Conservation (phyloP, 2,113 vertebrate genomes). For the Barnardius zonarius region DNA sequence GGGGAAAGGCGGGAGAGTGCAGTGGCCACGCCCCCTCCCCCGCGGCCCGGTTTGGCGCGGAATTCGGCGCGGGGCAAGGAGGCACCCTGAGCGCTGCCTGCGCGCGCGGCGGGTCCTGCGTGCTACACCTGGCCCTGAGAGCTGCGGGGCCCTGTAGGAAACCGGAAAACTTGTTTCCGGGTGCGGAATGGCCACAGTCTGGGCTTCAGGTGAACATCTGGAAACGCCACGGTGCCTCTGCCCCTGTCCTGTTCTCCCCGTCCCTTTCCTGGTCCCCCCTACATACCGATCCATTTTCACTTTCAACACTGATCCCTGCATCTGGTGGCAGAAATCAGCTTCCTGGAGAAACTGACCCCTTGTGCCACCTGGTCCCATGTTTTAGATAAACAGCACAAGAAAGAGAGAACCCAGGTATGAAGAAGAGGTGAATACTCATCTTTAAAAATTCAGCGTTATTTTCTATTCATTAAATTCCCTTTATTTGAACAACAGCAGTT, state of each 20-base stretch:
- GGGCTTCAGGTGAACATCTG: no score
- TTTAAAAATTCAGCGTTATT: not conserved
- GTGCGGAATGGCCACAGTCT: accelerated
- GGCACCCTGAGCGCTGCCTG: accelerated
- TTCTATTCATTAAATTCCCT: not conserved
- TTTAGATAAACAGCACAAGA: not conserved
- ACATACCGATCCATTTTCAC: accelerated
- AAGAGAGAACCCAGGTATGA: not conserved
- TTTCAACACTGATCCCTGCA: not conserved
- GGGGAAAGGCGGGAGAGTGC: not conserved
- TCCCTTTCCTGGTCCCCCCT: not conserved
- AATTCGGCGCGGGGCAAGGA: accelerated
- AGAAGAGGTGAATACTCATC: not conserved
- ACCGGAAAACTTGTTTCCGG: accelerated
- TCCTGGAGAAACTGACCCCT: not conserved
- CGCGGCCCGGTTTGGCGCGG: not conserved
- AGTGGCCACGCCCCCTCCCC: not conserved
- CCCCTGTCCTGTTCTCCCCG: not conserved
- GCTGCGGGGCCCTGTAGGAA: accelerated
- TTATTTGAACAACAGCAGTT: accelerated
- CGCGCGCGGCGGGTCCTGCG: accelerated
- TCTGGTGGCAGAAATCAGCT: not conserved
- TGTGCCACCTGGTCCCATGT: not conserved
- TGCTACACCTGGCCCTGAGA: accelerated
- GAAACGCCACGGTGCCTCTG: not conserved